These are phyloP conservation scores for Myotis myotis DNA, from an alignment of 2,797 vertebrate species.

Conservation along the genomic window DNA sequence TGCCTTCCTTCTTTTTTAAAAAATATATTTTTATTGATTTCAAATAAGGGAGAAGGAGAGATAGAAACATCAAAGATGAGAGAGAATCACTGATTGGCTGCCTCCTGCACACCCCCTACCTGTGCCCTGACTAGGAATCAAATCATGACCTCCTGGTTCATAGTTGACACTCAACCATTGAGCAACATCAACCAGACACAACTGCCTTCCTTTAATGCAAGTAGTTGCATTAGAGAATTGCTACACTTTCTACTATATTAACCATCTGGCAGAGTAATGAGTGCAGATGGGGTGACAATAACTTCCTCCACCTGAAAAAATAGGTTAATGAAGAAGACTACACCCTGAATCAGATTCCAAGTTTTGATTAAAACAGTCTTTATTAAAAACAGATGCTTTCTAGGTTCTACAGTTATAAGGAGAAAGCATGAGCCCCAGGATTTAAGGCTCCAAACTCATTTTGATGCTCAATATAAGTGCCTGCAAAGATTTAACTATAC, in stretches of 20 bases:
- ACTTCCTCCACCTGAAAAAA: not conserved
- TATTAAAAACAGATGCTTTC: slow-evolving; percentile 6
- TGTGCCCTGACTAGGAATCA: too few relatives aligned
- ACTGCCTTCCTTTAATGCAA: slow-evolving; percentile 3
- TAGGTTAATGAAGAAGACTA: not conserved
- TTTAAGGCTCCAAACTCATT: not conserved
- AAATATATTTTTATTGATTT: too few relatives aligned
- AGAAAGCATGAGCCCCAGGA: not conserved
- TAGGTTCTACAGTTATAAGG: not conserved
- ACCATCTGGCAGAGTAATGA: slow-evolving; percentile 22
- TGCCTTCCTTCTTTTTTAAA: not conserved
- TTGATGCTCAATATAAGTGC: not conserved
- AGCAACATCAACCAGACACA: not conserved
- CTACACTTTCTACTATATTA: not conserved
- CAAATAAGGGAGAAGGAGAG: too few relatives aligned
- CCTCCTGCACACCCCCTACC: too few relatives aligned
- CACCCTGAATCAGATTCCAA: not conserved
- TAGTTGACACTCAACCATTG: too few relatives aligned
- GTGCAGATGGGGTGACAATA: not conserved
- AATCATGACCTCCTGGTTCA: too few relatives aligned
- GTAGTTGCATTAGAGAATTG: not conserved
- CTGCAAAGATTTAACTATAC: not conserved
- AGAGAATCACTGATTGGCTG: too few relatives aligned
- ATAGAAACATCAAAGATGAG: too few relatives aligned
- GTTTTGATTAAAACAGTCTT: slow-evolving; percentile 20